phyloP scores from a whole-genome alignment of 1,140 invertebrate genomes.

The Trichonephila inaurata region DNA sequence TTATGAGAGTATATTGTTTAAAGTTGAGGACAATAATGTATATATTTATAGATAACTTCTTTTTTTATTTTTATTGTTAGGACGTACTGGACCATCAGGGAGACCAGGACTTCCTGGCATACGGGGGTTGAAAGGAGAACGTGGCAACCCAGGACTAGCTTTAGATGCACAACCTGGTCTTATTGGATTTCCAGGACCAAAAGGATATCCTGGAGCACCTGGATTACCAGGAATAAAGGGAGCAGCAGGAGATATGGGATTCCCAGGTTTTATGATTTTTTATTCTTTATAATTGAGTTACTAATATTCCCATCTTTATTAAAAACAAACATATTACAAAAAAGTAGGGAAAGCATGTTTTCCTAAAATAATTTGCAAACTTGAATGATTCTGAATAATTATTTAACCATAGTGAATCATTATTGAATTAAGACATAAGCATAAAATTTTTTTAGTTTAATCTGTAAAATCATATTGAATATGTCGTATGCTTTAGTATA shows the following conservation, averaged over 20 bases:
- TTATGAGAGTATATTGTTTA: not conserved
- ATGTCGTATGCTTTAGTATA: too few relatives aligned
- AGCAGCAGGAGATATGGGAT: constrained; percentile 77
- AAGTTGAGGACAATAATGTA: not conserved
- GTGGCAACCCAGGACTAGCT: constrained; percentile 69
- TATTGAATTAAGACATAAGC: too few relatives aligned
- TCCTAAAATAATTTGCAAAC: not conserved
- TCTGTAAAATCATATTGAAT: too few relatives aligned
- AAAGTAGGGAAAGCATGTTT: not conserved
- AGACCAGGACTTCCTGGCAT: constrained; percentile 78
- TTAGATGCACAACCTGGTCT: constrained; percentile 84
- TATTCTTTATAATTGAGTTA: too few relatives aligned
- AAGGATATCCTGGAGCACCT: constrained; percentile 84
- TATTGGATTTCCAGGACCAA: constrained; percentile 85
- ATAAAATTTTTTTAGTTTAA: too few relatives aligned
- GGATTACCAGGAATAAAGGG: constrained; percentile 79
- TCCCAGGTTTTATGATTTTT: constrained; percentile 62
- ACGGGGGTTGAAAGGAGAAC: constrained; percentile 78
- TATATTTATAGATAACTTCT: not conserved
- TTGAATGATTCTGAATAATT: not conserved
- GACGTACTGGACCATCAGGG: constrained; percentile 73
- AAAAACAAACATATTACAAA: not conserved
- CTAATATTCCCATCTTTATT: not conserved
- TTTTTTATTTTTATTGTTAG: constrained; percentile 24
- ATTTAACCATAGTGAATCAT: not conserved